Base-by-base conservation (phyloP, 2,113 vertebrate genomes). In the Cisticola juncidis region DNA sequence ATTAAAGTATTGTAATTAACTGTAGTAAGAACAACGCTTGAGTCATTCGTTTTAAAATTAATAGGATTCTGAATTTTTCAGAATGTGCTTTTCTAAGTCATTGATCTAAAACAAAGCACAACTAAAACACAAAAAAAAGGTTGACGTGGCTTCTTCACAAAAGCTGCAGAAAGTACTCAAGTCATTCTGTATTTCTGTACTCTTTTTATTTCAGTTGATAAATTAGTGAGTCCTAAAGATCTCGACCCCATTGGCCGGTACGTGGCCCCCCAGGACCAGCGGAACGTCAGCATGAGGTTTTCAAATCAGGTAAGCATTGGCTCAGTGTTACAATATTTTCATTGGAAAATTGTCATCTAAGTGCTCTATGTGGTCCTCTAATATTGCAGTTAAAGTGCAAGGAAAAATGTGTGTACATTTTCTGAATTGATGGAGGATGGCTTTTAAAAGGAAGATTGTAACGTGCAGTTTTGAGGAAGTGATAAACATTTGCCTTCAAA, bases 281-380 rank as follows among this genome's bases (percentile, higher is more conserved):
- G 99, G 58, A 99, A 99, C 2, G 98, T 99, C 95, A 99, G 99
- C 97, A 99, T 99, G 99, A 97, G 99, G 69, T 99, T 99, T 97
- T 99, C 99, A 44, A 99, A 99, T 92, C 99, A 99, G 99, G 99
- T 99, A 87, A 96, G 93, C 33, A 9, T 8, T 24, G 47, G 12
- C 31, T 84, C 29, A 28, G 4, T 16, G 4, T 91, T 33, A 11
- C 72, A 64, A 2, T 57, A 14, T 31, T 56, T 62, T 6, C 21
- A 36, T 18, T 51, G 47, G 25, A 81, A 80, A 73, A 19, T 33
- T 65, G n/a, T 56, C 14, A 16, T 9, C 31, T 31, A 2, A 0
- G 1, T 51, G 29, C 68, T 54, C 2, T 5, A 2, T 18, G 3
- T 2, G 3, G 19, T 57, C 31, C 45, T 69, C 38, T 66, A 45